Evolutionary conservation across 2,888 invertebrate species (phyloP).

Genomic region (Hoplodrina blanda): DNA sequence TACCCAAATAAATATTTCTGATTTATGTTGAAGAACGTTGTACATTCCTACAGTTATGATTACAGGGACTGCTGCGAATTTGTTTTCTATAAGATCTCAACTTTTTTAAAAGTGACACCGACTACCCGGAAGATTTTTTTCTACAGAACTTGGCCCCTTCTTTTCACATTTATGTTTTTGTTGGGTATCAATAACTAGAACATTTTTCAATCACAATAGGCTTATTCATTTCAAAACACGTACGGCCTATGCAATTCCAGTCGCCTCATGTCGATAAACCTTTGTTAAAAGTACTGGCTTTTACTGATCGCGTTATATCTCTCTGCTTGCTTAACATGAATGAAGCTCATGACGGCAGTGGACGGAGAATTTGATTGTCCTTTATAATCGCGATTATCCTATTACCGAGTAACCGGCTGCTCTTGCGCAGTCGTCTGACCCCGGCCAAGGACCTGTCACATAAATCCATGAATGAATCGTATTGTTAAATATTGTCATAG

Average conservation of each 20-base stretch:
- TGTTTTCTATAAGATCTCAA: too few relatives aligned
- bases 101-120: too few relatives aligned
- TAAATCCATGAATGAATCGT: constrained; percentile 58
- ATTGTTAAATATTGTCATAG: constrained; percentile 51
- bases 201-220: neutral
- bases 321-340: constrained; percentile 27
- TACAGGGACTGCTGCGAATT: too few relatives aligned
- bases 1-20: too few relatives aligned
- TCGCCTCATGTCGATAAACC: neutral
- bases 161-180: too few relatives aligned
- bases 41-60: too few relatives aligned
- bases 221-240: constrained; percentile 3
- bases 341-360: constrained; percentile 50
- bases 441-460: constrained; percentile 62
- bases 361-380: constrained; percentile 59
- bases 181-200: neutral
- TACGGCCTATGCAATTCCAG: neutral
- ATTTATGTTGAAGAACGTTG: too few relatives aligned
- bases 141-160: too few relatives aligned
- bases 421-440: constrained; percentile 64
- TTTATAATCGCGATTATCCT: constrained; percentile 82
- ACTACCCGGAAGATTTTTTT: too few relatives aligned
- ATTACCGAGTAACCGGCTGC: constrained; percentile 72
- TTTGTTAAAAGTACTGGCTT: constrained; percentile 19
- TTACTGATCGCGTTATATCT: constrained; percentile 10